Evolutionary conservation across 2,888 invertebrate species (phyloP).

Genomic region (Tridacna gigas): DNA sequence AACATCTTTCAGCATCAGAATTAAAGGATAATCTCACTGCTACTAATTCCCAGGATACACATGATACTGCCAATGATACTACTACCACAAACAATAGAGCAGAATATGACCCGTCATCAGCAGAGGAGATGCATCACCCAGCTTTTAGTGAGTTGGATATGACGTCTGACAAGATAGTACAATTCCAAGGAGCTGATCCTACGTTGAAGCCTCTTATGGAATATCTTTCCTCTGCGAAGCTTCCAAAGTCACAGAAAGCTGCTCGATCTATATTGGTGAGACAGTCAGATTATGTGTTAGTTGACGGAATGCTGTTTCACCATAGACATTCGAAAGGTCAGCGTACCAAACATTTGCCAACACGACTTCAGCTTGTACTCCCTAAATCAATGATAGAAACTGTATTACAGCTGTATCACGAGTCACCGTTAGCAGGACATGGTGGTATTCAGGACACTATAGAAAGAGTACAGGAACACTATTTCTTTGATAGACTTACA

Average conservation of each 20-base stretch:
- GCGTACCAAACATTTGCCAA: slow-evolving; percentile 32
- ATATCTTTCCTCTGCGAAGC: slow-evolving; percentile 19
- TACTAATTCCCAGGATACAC: no score
- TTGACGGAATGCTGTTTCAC: slow-evolving; percentile 47
- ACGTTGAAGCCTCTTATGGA: slow-evolving; percentile 35
- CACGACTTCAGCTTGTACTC: slow-evolving; percentile 51
- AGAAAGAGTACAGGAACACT: slow-evolving; percentile 49
- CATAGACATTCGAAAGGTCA: slow-evolving; percentile 34
- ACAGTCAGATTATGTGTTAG: slow-evolving; percentile 43
- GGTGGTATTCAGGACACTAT: slow-evolving; percentile 57
- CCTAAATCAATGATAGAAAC: slow-evolving; percentile 30
- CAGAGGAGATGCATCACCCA: no score
- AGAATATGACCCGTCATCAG: no score
- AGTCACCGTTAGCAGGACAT: slow-evolving; percentile 50
- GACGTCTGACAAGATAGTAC: slow-evolving; percentile 33
- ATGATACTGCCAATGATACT: no score
- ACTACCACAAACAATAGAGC: no score
- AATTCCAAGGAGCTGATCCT: slow-evolving; percentile 34
- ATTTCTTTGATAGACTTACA: no score
- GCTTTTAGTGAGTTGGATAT: slow-evolving; percentile 20
- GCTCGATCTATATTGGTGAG: slow-evolving; percentile 44
- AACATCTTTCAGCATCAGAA: no score
- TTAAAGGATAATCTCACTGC: no score
- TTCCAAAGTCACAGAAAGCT: slow-evolving; percentile 51
- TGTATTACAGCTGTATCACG: slow-evolving; percentile 50